Evolutionary conservation across 1,140 invertebrate genomes (phyloP), one percentile per base, ranked within the genome.

Genomic region (Campoletis sonorensis): DNA sequence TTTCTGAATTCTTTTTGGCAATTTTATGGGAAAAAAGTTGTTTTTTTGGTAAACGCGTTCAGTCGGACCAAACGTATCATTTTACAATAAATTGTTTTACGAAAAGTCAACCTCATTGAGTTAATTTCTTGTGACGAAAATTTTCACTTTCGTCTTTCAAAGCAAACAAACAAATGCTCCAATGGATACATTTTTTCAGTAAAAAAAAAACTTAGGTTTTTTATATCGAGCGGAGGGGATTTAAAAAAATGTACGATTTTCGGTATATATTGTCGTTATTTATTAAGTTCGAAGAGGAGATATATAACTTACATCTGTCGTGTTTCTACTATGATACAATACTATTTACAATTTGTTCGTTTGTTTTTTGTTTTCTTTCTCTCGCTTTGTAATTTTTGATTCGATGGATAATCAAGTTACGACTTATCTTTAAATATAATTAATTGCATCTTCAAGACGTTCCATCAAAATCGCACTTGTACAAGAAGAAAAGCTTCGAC

Each of bases 221-320:
- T 33, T 33, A 4, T 4, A 33, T 33, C 7, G 30, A 33, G 58
- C 26, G 27, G 61, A 71, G n/a, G 37, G 54, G 67, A 18, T 10
- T 3, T n/a, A n/a, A 72, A 79, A 4, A 21, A 76, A 23, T 7
- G 13, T 37, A 7, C 7, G 58, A 67, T 81, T 83, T 83, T 79
- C 49, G 49, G 81, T 90, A 89, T 90, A 89, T 90, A 58, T 58
- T 90, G 87, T 90, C 89, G 79, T 88, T 89, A 90, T 90, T 90
- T 90, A 90, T 90, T 90, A 89, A 88, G 86, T 86, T 89, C 81
- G 58, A 88, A 87, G 84, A 88, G 84, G 88, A 79, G 82, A 87
- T 64, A 64, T 61, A 81, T 89, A 88, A 89, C 88, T 90, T 90
- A 90, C 86, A 88, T 87, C 83, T 85, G 61, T 88, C 84, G 83